phyloP scores from a whole-genome alignment of 2,888 invertebrate genomes.

The Andricus quercusramuli region DNA sequence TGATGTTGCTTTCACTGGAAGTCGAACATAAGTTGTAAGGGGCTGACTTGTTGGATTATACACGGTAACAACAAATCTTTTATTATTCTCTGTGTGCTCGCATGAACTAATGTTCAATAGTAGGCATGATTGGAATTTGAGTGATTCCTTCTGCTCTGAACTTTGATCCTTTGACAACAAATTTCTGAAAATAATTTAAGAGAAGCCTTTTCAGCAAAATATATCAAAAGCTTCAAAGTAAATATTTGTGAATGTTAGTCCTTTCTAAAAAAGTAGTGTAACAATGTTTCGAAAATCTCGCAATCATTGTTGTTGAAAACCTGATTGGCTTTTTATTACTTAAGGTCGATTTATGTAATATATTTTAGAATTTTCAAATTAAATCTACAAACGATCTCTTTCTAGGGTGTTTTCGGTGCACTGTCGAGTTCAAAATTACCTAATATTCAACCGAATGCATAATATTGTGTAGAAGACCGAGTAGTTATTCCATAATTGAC shows the following conservation, averaged over 20 bases:
- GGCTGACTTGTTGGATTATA: slow-evolving; percentile 88
- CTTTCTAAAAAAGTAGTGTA: no score
- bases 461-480: no score
- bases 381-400: no score
- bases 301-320: no score
- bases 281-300: no score
- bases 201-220: not conserved
- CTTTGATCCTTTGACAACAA: slow-evolving; percentile 35
- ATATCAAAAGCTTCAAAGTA: not conserved
- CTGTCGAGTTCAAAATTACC: no score
- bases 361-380: no score
- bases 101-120: slow-evolving; percentile 89
- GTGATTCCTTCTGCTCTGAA: slow-evolving; percentile 46
- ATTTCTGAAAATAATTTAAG: slow-evolving; percentile 40
- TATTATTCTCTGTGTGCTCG: slow-evolving; percentile 81
- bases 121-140: slow-evolving; percentile 80
- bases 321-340: no score
- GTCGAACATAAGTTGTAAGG: slow-evolving; percentile 81
- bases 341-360: no score
- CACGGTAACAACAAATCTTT: slow-evolving; percentile 85
- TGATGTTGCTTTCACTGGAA: slow-evolving; percentile 81
- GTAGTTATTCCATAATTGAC: no score
- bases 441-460: no score
- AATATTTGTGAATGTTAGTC: not conserved
- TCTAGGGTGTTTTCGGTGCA: no score